phyloP scores from a whole-genome alignment of 2,113 vertebrate species.

The Petroica traversi region DNA sequence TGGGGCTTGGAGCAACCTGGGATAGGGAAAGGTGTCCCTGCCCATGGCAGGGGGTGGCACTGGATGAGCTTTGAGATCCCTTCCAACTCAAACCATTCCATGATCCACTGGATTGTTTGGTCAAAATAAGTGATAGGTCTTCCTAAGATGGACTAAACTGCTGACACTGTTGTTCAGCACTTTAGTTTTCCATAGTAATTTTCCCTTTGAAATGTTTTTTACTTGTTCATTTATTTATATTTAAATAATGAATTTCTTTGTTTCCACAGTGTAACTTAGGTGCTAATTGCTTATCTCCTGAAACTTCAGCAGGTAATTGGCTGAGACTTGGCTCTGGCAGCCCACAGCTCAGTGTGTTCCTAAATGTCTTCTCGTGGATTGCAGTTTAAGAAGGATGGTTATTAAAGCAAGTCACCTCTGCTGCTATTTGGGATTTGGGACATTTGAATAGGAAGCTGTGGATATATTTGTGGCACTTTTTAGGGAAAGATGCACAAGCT shows the following conservation, averaged over 20 bases:
- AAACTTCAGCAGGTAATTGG: background rate
- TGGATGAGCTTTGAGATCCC: background rate
- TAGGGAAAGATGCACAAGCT: background rate
- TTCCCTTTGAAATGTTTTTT: background rate
- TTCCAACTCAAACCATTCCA: background rate
- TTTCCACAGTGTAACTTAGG: background rate
- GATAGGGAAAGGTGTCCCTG: background rate
- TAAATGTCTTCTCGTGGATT: background rate
- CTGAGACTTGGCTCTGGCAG: background rate
- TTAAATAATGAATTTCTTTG: background rate
- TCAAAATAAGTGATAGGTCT: background rate
- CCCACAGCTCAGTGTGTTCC: background rate
- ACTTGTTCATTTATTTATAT: background rate
- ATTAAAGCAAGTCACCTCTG: background rate
- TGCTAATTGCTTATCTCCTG: background rate
- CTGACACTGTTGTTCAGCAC: background rate
- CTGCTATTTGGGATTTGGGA: background rate
- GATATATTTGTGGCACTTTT: background rate
- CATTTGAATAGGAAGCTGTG: rapidly evolving
- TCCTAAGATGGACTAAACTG: background rate
- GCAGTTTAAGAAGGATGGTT: background rate
- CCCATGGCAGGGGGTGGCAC: too few relatives aligned
- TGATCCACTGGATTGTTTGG: background rate
- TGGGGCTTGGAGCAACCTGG: rapidly evolving
- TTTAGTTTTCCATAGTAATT: background rate